Percentiles rank a stretch among this genome's conserved stretches.
phyloP scores from a whole-genome alignment of 2,888 invertebrate genomes.

The Sinhomidia bicolor region DNA sequence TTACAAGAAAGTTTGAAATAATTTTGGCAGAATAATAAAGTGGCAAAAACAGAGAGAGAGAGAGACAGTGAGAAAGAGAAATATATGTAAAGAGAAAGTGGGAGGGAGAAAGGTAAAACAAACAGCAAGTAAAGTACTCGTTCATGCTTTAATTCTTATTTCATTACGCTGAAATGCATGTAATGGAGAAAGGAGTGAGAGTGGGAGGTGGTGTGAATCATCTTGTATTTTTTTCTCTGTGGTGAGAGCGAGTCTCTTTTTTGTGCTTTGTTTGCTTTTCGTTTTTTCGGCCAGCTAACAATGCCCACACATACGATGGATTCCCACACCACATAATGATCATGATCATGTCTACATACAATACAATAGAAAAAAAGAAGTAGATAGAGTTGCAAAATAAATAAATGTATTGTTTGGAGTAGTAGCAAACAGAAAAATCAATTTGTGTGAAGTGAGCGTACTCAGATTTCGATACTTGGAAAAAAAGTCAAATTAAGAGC shows the following conservation, averaged over 20 bases:
- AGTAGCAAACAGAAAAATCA: too few species aligned
- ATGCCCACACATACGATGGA: background rate
- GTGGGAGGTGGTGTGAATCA: background rate
- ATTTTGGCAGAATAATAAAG: too few species aligned
- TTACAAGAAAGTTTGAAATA: too few species aligned
- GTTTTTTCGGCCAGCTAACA: background rate
- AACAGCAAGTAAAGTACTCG: slow-evolving; percentile 46
- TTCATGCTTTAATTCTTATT: slow-evolving; percentile 52
- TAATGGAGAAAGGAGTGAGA: slow-evolving; percentile 2
- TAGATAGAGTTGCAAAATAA: background rate
- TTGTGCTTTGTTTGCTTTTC: slow-evolving; percentile 21
- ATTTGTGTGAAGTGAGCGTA: too few species aligned
- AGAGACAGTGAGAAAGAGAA: too few species aligned
- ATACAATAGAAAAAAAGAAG: background rate
- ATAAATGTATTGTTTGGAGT: too few species aligned
- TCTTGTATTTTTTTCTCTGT: background rate
- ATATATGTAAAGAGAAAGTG: background rate
- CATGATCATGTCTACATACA: too few species aligned
- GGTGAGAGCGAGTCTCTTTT: too few species aligned
- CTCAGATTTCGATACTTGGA: too few species aligned
- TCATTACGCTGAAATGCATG: slow-evolving; percentile 43
- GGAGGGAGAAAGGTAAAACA: slow-evolving; percentile 25
- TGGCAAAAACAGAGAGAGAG: too few species aligned
- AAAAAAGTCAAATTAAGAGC: too few species aligned
- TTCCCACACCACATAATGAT: too few species aligned